These are phyloP conservation scores for Spinibarbus caldwelli DNA, from an alignment of 2,797 vertebrate species.

Conservation along the genomic window DNA sequence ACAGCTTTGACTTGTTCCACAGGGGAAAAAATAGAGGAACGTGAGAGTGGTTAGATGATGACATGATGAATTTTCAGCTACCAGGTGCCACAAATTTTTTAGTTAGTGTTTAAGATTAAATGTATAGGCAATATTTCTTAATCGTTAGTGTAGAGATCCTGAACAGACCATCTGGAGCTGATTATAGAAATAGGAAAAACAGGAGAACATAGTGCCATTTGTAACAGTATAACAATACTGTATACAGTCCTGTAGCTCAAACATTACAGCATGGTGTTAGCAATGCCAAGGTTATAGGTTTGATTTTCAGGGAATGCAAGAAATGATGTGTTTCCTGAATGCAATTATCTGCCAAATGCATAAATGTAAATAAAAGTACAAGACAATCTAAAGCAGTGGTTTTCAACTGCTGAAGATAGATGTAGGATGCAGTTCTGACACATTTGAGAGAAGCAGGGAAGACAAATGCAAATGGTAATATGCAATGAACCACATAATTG, in stretches of 20 bases:
- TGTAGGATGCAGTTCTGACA: not conserved
- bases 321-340: not conserved
- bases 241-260: not conserved
- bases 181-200: not conserved
- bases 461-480: not conserved
- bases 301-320: too few species aligned
- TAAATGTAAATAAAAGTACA: not conserved
- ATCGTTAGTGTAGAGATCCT: not conserved
- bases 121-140: not conserved
- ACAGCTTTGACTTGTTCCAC: not conserved
- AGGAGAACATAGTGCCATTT: not conserved
- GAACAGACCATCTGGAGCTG: not conserved
- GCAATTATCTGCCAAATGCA: not conserved
- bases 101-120: not conserved
- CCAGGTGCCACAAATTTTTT: too few species aligned
- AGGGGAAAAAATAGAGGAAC: not conserved
- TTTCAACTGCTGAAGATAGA: not conserved
- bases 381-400: not conserved
- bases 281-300: not conserved
- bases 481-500: not conserved
- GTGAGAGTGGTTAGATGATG: not conserved
- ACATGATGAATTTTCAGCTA: not conserved
- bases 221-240: not conserved
- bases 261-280: not conserved
- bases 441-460: not conserved